These are phyloP conservation scores for Trematocara nigrifrons DNA, from an alignment of 2,113 vertebrate genomes.

Conservation along the genomic window DNA sequence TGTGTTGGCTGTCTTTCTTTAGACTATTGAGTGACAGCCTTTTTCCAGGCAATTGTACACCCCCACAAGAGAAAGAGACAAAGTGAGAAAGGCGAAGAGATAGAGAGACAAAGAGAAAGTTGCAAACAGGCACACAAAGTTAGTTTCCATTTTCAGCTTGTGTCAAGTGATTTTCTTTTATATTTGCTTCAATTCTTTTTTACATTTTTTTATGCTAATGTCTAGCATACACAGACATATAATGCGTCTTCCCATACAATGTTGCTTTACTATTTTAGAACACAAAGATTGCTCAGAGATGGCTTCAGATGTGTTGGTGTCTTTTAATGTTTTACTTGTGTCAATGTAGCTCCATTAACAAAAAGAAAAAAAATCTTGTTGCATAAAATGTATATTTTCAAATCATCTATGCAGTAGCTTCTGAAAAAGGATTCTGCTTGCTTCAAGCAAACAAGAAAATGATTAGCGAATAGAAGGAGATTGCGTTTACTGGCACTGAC, in stretches of 20 bases:
- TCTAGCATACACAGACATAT: background rate
- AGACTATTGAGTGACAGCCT: conserved; percentile 2
- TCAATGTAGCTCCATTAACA: background rate
- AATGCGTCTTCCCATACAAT: background rate
- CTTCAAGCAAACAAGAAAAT: background rate
- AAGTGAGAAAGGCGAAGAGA: background rate
- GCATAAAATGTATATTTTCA: background rate
- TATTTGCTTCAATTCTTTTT: background rate
- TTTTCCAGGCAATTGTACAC: background rate
- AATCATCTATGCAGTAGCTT: background rate
- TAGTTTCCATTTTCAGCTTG: background rate
- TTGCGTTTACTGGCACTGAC: background rate
- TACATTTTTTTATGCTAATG: background rate
- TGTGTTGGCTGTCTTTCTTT: background rate
- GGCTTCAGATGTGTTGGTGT: background rate
- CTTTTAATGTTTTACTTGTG: background rate
- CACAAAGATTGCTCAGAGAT: background rate
- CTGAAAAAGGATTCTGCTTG: background rate
- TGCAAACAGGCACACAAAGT: background rate
- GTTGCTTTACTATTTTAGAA: background rate
- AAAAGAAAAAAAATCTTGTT: background rate
- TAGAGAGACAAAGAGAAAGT: background rate
- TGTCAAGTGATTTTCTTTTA: background rate
- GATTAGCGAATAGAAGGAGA: background rate
- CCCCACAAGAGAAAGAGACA: background rate